Conservation (phyloP, 1,140 invertebrate genomes). For the Drosophila miranda region DNA sequence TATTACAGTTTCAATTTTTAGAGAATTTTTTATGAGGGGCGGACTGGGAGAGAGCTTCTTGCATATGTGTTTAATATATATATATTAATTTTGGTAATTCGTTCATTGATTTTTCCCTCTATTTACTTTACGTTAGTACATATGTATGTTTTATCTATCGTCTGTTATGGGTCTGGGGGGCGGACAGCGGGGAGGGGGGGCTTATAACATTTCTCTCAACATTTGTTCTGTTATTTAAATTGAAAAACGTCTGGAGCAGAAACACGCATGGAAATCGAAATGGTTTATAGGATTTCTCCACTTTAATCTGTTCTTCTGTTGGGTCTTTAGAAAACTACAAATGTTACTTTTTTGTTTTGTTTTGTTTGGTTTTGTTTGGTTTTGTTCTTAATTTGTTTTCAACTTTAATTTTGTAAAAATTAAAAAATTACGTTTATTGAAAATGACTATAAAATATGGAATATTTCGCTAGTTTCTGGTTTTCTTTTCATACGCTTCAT, state of each 20-base stretch:
- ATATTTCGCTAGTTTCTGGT: slow-evolving; percentile 68
- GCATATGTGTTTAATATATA: slow-evolving; percentile 56
- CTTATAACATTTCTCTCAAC: slow-evolving; percentile 57
- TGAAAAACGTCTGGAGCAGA: slow-evolving; percentile 64
- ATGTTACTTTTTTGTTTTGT: slow-evolving; percentile 36
- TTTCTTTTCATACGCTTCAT: slow-evolving; percentile 57
- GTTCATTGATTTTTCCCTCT: slow-evolving; percentile 43
- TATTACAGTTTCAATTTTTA: slow-evolving; percentile 57
- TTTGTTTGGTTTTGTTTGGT: slow-evolving; percentile 25
- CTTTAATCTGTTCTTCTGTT: slow-evolving; percentile 34
- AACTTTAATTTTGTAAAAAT: slow-evolving; percentile 78
- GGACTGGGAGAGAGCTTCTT: slow-evolving; percentile 18
- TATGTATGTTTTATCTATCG: slow-evolving; percentile 43
- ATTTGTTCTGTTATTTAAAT: slow-evolving; percentile 44
- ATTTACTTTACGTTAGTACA: slow-evolving; percentile 52
- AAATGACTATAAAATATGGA: slow-evolving; percentile 79
- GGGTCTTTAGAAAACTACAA: slow-evolving; percentile 72
- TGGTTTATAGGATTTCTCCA: slow-evolving; percentile 33
- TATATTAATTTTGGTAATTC: slow-evolving; percentile 37
- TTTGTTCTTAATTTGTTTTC: slow-evolving; percentile 35
- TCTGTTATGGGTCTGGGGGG: slow-evolving; percentile 10
- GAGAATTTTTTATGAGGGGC: slow-evolving; percentile 25
- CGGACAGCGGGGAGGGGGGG: not conserved
- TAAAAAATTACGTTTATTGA: slow-evolving; percentile 79
- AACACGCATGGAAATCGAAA: slow-evolving; percentile 68